Base-by-base conservation (phyloP, 53 echinoderm and acorn worm genomes). In the Echinarachnius parma region DNA sequence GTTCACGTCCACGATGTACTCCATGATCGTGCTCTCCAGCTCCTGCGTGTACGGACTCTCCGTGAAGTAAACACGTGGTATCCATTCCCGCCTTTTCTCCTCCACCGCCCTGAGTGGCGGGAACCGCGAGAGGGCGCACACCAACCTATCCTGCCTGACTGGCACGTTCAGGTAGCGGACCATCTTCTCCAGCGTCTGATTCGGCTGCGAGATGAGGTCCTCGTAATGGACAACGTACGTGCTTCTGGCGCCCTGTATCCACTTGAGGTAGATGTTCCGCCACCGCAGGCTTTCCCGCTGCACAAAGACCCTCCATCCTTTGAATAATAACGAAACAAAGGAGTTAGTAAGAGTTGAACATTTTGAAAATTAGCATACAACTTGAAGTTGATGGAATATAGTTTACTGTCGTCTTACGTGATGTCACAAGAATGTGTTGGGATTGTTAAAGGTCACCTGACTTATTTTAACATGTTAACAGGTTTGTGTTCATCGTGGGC, bases 111-210 rank as follows among this genome's bases (percentile, higher is more conserved):
- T 11, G 15, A 67, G 24, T 19, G 87, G 61, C 21, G 84, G 92
- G 50, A 69, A 64, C 54, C 76, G 84, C 9, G 77, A 22, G 48
- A 89, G 60, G 24, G 92, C 88, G 60, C 88, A 89, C 23, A 63
- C 53, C 28, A 92, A 33, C 9, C 85, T 64, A 22, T 85, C 77
- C 9, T 36, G 39, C 4, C 78, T 39, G 5, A 79, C 70, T 4
- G 78, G 65, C 2, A 85, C 53, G 53, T 89, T 64, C 26, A 92
- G 66, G 64, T 84, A 92, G 32, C 70, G 61, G 30, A 85, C 82
- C 29, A 92, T 82, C 26, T 56, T 58, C 16, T 70, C 42, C 21
- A 92, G 75, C 28, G 85, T 78, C 23, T 55, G 46, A 53, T 59
- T 74, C 24, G 88, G 89, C 16, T 82, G 59, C 8, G 64, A 71